These are phyloP conservation scores for Corydoras maculifer DNA, from an alignment of 2,113 vertebrate species.

Conservation along the genomic window DNA sequence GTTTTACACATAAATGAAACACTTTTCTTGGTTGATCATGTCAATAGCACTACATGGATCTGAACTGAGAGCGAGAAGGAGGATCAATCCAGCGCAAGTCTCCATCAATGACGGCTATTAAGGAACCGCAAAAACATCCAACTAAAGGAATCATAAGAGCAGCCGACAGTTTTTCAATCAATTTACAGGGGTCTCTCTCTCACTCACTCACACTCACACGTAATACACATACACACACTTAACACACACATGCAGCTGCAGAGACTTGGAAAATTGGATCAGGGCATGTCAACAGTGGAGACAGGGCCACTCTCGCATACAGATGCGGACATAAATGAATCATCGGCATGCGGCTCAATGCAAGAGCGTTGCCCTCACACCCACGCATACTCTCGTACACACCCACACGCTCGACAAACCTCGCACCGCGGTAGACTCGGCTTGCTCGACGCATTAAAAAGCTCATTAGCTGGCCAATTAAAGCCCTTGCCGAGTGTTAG, in stretches of 20 bases:
- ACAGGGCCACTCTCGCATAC: constrained; percentile 54
- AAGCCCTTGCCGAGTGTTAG: constrained; percentile 72
- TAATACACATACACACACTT: constrained; percentile 25
- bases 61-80: constrained; percentile 7
- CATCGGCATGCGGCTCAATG: constrained; percentile 49
- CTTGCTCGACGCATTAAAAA: constrained; percentile 65
- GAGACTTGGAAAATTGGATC: constrained; percentile 51
- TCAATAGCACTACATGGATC: not conserved
- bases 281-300: constrained; percentile 39
- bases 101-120: constrained; percentile 18
- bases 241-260: constrained; percentile 49
- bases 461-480: constrained; percentile 75
- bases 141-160: constrained; percentile 21
- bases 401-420: not conserved
- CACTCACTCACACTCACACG: constrained; percentile 20
- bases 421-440: constrained; percentile 42
- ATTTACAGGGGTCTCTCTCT: constrained; percentile 22
- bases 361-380: constrained; percentile 41
- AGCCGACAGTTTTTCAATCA: constrained; percentile 23
- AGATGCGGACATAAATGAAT: constrained; percentile 66
- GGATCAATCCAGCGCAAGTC: constrained; percentile 44
- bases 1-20: too few species aligned
- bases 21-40: not conserved
- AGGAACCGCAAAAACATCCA: constrained; percentile 28
- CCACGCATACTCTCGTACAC: constrained; percentile 27